These are phyloP conservation scores for Hemicordylus capensis DNA, from an alignment of 2,113 vertebrate species.

Conservation along the genomic window DNA sequence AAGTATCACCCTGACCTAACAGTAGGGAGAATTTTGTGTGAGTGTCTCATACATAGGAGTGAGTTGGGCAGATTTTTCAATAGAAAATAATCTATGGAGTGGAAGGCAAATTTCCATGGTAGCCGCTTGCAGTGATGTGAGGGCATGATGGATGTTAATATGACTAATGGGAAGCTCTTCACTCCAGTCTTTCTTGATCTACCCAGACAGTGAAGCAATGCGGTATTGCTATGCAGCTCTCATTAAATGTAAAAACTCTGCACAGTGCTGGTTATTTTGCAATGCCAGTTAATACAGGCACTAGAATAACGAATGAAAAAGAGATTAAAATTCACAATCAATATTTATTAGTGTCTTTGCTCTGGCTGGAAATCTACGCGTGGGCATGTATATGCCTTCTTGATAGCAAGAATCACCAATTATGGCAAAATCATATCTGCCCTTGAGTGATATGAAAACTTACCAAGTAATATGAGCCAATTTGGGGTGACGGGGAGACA, in stretches of 20 bases:
- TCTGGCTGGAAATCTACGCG: not conserved
- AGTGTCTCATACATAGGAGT: conserved; percentile 26
- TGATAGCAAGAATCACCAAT: not conserved
- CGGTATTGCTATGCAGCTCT: conserved; percentile 55
- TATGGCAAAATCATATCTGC: conserved; percentile 15
- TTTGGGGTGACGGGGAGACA: not conserved
- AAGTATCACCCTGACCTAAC: conserved; percentile 22
- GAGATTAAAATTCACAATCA: not conserved
- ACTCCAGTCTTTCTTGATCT: conserved; percentile 40
- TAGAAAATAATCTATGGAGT: conserved; percentile 31
- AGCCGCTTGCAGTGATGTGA: conserved; percentile 50
- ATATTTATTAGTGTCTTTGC: conserved; percentile 28
- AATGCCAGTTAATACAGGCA: conserved; percentile 37
- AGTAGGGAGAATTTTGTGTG: conserved; percentile 28
- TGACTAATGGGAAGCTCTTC: conserved; percentile 57
- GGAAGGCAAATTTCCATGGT: conserved; percentile 50
- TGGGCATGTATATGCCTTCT: not conserved
- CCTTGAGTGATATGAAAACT: not conserved
- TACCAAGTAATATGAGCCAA: not conserved
- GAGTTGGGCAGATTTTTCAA: conserved; percentile 43
- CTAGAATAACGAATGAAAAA: not conserved
- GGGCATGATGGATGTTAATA: conserved; percentile 58
- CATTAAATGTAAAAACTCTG: conserved; percentile 60
- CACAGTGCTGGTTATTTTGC: conserved; percentile 51
- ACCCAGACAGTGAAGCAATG: conserved; percentile 58